Base-by-base conservation (phyloP, 2,113 vertebrate genomes). In the Gadus chalcogrammus region DNA sequence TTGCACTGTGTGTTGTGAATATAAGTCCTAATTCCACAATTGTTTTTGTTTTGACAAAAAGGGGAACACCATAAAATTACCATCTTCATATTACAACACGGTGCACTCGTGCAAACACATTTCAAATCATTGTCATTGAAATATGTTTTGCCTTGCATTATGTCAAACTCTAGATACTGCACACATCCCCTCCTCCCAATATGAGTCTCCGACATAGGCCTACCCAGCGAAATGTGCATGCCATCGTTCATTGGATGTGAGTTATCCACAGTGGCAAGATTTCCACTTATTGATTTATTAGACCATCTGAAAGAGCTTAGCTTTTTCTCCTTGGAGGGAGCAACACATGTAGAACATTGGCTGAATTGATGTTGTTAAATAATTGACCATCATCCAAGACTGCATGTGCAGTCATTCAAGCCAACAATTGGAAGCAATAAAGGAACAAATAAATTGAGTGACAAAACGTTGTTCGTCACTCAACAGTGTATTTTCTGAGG, bases 281-380 rank as follows among this genome's bases (percentile, higher is more conserved):
- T 69, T 75, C 74, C 75, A 75, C 68, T 48, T 81, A 85, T 85
- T 78, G 81, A 88, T 85, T 83, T 70, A 79, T 77, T 69, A 74
- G 61, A 78, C 73, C 67, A 42, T 77, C 72, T 70, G 70, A 79
- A 78, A 74, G 74, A 88, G 76, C 77, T 72, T 61, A 63, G 65
- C 73, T 65, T 68, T 35, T 61, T 70, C 73, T 81, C 84, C 79
- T 85, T 52, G 62, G 83, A 86, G 81, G 83, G 78, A 81, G 78
- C 76, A 74, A 85, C 85, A 86, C 79, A 72, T 88, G 88, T 87
- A 79, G 75, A 82, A 84, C 83, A 88, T 88, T 73, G 79, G 70
- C 72, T 68, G 79, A 68, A 81, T 75, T 84, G 87, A 78, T 73
- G 71, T 86, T 75, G 73, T 75, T 89, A 84, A 88, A 89, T 89